Percentiles rank a stretch among this genome's conserved stretches.
Evolutionary conservation across 2,113 vertebrate species (phyloP).

Genomic region (Sorex fumeus): DNA sequence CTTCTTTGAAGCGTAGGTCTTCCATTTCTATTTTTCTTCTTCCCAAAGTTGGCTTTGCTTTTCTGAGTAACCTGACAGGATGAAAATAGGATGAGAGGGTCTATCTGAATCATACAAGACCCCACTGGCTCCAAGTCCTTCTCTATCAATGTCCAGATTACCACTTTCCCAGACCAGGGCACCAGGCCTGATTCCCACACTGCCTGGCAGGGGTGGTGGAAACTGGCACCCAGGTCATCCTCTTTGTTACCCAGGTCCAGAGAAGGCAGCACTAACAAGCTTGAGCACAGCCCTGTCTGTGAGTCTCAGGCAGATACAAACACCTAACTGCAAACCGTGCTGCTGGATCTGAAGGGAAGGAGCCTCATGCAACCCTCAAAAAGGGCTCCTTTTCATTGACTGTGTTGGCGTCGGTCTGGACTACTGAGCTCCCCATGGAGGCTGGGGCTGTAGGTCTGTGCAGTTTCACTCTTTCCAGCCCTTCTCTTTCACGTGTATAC

Average conservation of each 20-base stretch:
- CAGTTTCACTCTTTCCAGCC: neutral
- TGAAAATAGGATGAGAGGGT: neutral
- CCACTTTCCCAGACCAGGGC: neutral
- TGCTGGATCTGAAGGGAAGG: no score
- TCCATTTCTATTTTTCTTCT: neutral
- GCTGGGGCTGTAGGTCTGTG: neutral
- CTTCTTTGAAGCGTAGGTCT: neutral
- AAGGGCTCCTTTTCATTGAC: no score
- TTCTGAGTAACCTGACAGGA: neutral
- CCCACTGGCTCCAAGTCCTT: neutral
- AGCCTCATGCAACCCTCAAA: no score
- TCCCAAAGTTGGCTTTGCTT: neutral
- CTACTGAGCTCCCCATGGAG: neutral
- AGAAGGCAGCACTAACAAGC: no score
- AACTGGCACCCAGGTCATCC: no score
- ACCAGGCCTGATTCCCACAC: neutral
- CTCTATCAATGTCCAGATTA: neutral
- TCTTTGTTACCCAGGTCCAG: no score
- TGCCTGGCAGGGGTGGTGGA: neutral
- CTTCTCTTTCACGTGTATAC: neutral
- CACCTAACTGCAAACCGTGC: no score
- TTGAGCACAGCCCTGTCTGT: no score
- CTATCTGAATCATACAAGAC: neutral
- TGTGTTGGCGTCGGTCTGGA: neutral
- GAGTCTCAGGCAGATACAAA: no score